phyloP scores from a whole-genome alignment of 2,797 vertebrate genomes.

The Ctenochaetus hawaiiensis region DNA sequence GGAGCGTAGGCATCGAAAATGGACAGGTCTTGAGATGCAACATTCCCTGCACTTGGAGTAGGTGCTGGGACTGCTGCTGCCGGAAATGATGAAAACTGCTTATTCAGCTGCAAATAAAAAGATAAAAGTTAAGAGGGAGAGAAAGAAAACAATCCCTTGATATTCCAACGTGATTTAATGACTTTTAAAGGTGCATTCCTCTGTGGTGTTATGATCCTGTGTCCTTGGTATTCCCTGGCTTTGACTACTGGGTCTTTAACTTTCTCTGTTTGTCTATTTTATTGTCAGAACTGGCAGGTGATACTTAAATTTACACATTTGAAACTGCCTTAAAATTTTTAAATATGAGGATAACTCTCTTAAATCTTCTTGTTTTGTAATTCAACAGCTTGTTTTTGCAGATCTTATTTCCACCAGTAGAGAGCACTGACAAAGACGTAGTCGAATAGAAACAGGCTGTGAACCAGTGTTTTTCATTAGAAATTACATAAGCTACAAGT shows the following conservation, averaged over 20 bases:
- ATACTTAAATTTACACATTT: background rate
- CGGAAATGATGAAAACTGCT: slow-evolving; percentile 42
- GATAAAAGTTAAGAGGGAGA: background rate
- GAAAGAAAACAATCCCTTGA: slow-evolving; percentile 35
- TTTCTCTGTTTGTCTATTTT: slow-evolving; percentile 9
- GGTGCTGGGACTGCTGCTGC: slow-evolving; percentile 47
- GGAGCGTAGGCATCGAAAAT: slow-evolving; percentile 84
- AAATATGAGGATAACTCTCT: background rate
- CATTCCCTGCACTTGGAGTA: slow-evolving; percentile 67
- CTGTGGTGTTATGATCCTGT: slow-evolving; percentile 26
- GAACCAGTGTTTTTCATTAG: slow-evolving; percentile 46
- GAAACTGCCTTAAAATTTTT: background rate
- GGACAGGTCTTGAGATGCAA: slow-evolving; percentile 74
- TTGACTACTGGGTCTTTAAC: slow-evolving; percentile 5
- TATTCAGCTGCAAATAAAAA: slow-evolving; percentile 52
- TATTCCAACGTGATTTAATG: slow-evolving; percentile 42
- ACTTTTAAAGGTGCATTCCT: slow-evolving; percentile 63
- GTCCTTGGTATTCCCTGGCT: slow-evolving; percentile 31
- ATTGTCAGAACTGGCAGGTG: background rate
- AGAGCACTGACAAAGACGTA: slow-evolving; percentile 9
- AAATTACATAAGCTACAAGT: slow-evolving; percentile 38
- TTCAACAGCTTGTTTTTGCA: slow-evolving; percentile 19
- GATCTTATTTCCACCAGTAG: slow-evolving; percentile 8
- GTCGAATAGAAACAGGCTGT: slow-evolving; percentile 10
- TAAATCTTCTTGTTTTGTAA: background rate